Evolutionary conservation across 1,140 invertebrate genomes (phyloP).

Genomic region (Galleria mellonella): DNA sequence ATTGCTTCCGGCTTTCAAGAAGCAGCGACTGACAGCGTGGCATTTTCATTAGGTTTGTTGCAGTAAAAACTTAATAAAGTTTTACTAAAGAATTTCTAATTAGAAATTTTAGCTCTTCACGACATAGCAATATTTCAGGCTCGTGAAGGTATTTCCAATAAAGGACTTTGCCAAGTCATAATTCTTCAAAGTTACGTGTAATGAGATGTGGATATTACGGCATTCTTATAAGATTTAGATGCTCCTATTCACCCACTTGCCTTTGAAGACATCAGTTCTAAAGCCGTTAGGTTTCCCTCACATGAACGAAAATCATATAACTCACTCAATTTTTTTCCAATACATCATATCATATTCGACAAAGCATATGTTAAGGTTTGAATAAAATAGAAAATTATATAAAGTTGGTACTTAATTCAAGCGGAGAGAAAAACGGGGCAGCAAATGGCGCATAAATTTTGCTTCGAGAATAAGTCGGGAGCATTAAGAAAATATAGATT

Average conservation of each 20-base stretch:
- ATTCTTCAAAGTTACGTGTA: slow-evolving; percentile 73
- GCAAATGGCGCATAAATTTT: slow-evolving; percentile 59
- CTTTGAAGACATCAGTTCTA: slow-evolving; percentile 2
- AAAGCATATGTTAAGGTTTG: background rate
- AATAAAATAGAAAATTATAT: slow-evolving; percentile 13
- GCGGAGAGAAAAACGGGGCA: slow-evolving; percentile 34
- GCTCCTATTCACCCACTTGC: slow-evolving; percentile 5
- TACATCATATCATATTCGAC: background rate
- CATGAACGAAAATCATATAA: background rate
- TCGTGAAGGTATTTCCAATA: slow-evolving; percentile 73
- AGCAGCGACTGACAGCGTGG: slow-evolving; percentile 34
- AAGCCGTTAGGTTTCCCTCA: background rate
- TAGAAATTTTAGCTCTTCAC: slow-evolving; percentile 72
- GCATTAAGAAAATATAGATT: slow-evolving; percentile 57
- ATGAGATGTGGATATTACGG: slow-evolving; percentile 70
- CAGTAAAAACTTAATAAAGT: slow-evolving; percentile 72
- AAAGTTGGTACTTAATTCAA: slow-evolving; percentile 41
- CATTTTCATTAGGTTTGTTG: slow-evolving; percentile 66
- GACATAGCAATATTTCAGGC: slow-evolving; percentile 73
- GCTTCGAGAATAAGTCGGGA: slow-evolving; percentile 44
- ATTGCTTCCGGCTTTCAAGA: slow-evolving; percentile 3
- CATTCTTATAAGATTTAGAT: slow-evolving; percentile 61
- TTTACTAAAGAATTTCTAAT: slow-evolving; percentile 71
- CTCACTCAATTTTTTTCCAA: background rate
- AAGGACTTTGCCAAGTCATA: slow-evolving; percentile 74